These are phyloP conservation scores for Umimayanthus kanabou DNA, from an alignment of 92 coral and sea anemone genomes.

Conservation along the genomic window DNA sequence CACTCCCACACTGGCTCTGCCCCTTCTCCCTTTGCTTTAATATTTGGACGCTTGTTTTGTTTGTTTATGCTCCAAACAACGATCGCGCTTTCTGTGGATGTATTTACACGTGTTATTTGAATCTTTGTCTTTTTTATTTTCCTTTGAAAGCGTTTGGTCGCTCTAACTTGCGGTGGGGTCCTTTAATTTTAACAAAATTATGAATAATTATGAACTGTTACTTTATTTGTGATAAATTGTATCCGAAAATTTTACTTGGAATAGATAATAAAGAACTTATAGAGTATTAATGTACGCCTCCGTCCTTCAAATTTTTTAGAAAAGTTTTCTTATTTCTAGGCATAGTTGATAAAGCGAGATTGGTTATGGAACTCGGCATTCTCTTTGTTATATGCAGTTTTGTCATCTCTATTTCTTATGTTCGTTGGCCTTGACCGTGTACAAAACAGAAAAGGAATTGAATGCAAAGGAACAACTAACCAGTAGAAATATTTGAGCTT, in stretches of 20 bases:
- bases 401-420: too few species aligned
- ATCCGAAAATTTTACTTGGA: not conserved
- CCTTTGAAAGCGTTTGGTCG: not conserved
- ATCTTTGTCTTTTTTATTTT: not conserved
- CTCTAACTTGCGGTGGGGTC: not conserved
- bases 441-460: too few species aligned
- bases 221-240: conserved; percentile 32
- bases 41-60: not conserved
- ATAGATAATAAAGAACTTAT: conserved; percentile 28
- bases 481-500: too few species aligned
- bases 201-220: not conserved
- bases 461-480: too few species aligned
- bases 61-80: not conserved
- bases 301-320: not conserved
- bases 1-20: not conserved
- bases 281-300: not conserved
- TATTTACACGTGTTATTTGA: not conserved
- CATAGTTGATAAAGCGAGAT: too few species aligned
- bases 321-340: too few species aligned
- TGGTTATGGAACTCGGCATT: too few species aligned
- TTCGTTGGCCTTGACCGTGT: too few species aligned
- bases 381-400: too few species aligned
- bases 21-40: not conserved
- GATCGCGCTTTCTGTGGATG: too few species aligned
- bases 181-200: not conserved